Evolutionary conservation across 2,113 vertebrate genomes (phyloP).

Genomic region (Gobio gobio): DNA sequence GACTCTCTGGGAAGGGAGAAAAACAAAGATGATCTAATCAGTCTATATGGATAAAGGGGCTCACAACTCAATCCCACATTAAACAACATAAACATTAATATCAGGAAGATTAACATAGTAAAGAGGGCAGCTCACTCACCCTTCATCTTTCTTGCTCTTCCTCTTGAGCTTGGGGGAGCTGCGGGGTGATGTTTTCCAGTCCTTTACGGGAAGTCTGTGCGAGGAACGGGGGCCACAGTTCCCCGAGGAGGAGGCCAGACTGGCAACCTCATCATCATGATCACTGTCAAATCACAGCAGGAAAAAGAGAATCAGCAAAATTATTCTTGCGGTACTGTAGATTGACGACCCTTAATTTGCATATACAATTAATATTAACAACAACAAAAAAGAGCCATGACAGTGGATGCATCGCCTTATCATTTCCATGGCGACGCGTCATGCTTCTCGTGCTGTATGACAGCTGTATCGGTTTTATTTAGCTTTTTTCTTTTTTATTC

Average conservation of each 20-base stretch:
- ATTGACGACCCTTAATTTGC: not conserved
- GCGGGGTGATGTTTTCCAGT: slow-evolving; percentile 93
- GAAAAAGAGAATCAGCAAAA: not conserved
- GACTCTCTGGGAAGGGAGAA: slow-evolving; percentile 72
- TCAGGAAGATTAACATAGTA: not conserved
- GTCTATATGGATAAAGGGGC: slow-evolving; percentile 5
- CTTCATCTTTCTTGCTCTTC: slow-evolving; percentile 89
- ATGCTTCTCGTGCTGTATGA: too few species aligned
- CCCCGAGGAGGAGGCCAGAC: slow-evolving; percentile 85
- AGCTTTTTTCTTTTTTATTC: too few species aligned
- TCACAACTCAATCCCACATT: not conserved
- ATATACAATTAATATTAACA: not conserved
- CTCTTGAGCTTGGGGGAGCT: slow-evolving; percentile 89
- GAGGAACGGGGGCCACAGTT: slow-evolving; percentile 84
- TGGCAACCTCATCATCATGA: slow-evolving; percentile 93
- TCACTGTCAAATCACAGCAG: slow-evolving; percentile 76
- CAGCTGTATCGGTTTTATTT: too few species aligned
- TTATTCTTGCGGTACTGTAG: not conserved
- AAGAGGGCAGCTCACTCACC: slow-evolving; percentile 69
- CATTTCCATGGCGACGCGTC: too few species aligned
- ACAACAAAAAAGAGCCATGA: too few species aligned
- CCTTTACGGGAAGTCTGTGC: slow-evolving; percentile 89
- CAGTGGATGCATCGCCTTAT: too few species aligned
- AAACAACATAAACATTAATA: not conserved
- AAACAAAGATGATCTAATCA: slow-evolving; percentile 17